Evolutionary conservation across 2,113 vertebrate species (phyloP).

Genomic region (Microcebus griseorufus): DNA sequence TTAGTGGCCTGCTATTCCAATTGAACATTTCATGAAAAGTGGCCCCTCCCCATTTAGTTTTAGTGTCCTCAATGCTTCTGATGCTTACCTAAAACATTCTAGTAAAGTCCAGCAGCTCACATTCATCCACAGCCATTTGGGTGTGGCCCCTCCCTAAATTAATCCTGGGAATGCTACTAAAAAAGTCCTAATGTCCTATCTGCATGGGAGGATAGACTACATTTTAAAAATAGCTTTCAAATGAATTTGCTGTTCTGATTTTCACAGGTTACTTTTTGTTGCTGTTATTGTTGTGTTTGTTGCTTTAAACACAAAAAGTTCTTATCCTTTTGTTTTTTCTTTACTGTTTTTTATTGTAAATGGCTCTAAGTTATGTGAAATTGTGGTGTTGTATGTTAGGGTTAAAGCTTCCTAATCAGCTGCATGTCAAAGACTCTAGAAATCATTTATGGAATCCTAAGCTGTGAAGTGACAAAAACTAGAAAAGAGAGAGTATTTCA

Average conservation of each 20-base stretch:
- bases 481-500: not conserved
- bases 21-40: not conserved
- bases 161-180: not conserved
- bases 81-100: not conserved
- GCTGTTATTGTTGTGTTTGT: not conserved
- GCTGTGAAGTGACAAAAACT: not conserved
- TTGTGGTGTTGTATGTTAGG: rapidly evolving
- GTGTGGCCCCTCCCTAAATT: not conserved
- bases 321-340: not conserved
- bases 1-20: not conserved
- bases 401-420: not conserved
- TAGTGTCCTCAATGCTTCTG: not conserved
- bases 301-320: not conserved
- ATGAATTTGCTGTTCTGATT: not conserved
- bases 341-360: not conserved
- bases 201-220: not conserved
- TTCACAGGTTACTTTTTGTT: not conserved
- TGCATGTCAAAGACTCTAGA: not conserved
- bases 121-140: not conserved
- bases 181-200: not conserved
- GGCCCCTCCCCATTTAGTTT: not conserved
- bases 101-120: not conserved
- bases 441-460: not conserved
- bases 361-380: not conserved
- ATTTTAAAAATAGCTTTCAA: not conserved